Conservation (phyloP, 2,888 invertebrate species). For the Caenorhabditis angaria region DNA sequence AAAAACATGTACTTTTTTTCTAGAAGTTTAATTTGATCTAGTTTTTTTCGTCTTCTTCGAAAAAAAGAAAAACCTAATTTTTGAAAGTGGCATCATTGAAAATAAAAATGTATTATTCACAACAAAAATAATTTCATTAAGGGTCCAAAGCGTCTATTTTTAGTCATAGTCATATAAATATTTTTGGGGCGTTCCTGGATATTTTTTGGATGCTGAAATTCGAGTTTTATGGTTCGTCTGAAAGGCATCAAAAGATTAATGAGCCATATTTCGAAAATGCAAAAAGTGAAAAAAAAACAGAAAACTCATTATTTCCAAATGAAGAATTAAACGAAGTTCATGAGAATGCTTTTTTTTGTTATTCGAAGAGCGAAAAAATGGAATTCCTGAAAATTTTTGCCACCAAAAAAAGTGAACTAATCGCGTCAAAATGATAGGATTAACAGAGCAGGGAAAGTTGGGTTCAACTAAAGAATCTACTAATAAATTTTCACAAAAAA, state of each 20-base stretch:
- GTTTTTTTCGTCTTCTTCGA: background rate
- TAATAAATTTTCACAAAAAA: too few species aligned
- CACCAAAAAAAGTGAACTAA: too few species aligned
- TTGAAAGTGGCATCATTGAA: too few species aligned
- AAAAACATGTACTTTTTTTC: background rate
- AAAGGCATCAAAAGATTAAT: slow-evolving; percentile 5
- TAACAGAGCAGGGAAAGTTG: too few species aligned
- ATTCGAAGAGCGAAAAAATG: background rate
- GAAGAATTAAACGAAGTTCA: background rate
- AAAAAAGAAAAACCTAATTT: too few species aligned
- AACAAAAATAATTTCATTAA: too few species aligned
- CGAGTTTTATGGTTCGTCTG: background rate
- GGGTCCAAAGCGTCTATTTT: too few species aligned
- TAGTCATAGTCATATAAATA: too few species aligned
- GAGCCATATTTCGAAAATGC: background rate
- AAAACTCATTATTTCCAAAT: slow-evolving; percentile 8
- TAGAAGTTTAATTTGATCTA: background rate
- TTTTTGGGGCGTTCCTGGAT: too few species aligned
- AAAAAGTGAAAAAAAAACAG: slow-evolving; percentile 6
- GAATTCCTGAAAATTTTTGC: background rate
- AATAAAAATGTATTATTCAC: too few species aligned
- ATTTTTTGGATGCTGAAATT: background rate
- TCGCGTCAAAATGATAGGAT: too few species aligned
- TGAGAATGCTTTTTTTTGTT: slow-evolving; percentile 5
- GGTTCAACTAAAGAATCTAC: too few species aligned